These are phyloP conservation scores for Lonchura striata DNA, from an alignment of 2,113 vertebrate species.

Conservation along the genomic window DNA sequence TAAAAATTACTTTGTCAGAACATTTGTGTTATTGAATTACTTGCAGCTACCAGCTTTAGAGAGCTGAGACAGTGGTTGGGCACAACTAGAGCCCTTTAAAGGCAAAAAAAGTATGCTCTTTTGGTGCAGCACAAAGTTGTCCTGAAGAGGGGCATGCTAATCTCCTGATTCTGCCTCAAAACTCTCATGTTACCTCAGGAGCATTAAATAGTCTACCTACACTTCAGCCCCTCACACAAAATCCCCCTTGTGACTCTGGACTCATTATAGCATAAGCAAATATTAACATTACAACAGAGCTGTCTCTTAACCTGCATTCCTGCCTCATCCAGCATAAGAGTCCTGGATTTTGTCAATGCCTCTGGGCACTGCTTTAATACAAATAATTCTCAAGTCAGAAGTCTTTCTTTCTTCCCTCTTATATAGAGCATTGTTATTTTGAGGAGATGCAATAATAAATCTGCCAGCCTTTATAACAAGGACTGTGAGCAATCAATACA, in stretches of 20 bases:
- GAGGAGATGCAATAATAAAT: conserved; percentile 15
- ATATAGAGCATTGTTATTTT: neutral
- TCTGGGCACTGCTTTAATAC: conserved; percentile 8
- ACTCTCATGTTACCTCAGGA: neutral
- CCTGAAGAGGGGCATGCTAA: neutral
- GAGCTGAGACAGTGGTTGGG: conserved; percentile 1
- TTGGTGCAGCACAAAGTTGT: neutral
- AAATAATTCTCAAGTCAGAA: conserved; percentile 25
- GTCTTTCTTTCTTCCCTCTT: neutral
- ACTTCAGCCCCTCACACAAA: neutral
- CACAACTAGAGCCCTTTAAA: conserved; percentile 35
- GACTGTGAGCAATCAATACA: conserved; percentile 10
- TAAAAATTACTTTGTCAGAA: conserved; percentile 67
- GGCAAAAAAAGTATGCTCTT: neutral
- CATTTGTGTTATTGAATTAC: conserved; percentile 57
- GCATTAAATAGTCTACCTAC: neutral
- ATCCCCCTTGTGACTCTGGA: neutral
- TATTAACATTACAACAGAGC: conserved; percentile 25
- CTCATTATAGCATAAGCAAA: conserved; percentile 20
- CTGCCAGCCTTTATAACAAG: neutral
- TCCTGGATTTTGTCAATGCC: conserved; percentile 36
- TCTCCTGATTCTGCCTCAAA: neutral
- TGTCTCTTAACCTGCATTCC: conserved; percentile 48
- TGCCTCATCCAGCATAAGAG: neutral
- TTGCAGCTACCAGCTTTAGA: conserved; percentile 53